These are phyloP conservation scores for Coremacera marginata DNA, from an alignment of 2,888 invertebrate genomes.

Conservation along the genomic window DNA sequence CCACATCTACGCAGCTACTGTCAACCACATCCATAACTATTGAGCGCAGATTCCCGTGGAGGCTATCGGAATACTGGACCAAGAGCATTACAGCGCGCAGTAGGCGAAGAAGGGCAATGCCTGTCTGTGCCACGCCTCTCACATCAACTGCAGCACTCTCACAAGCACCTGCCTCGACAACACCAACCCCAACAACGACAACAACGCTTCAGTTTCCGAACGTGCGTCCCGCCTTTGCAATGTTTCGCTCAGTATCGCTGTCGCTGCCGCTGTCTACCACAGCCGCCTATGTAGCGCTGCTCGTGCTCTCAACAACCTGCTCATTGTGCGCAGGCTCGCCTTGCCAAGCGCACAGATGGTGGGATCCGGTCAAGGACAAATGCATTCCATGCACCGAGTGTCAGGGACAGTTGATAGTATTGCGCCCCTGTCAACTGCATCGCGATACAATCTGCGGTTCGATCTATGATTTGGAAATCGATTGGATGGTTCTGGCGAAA, in stretches of 20 bases:
- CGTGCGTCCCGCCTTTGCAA: conserved; percentile 16
- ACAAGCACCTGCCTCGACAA: conserved; percentile 39
- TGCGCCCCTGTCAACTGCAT: conserved; percentile 81
- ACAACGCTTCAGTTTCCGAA: background rate
- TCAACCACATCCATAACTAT: conserved; percentile 42
- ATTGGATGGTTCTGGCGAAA: conserved; percentile 73
- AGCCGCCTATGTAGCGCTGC: conserved; percentile 54
- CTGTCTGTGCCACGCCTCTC: background rate
- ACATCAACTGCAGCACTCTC: conserved; percentile 8
- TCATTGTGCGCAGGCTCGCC: conserved; percentile 63
- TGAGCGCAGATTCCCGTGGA: conserved; percentile 39
- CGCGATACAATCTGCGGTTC: conserved; percentile 82
- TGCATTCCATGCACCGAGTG: conserved; percentile 82
- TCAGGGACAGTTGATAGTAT: conserved; percentile 75
- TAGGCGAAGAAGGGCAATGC: conserved; percentile 36
- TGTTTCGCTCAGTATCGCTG: conserved; percentile 22
- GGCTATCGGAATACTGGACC: conserved; percentile 37
- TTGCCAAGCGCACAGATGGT: conserved; percentile 76
- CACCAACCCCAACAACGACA: conserved; percentile 17
- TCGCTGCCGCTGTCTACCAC: conserved; percentile 34
- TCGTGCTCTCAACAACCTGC: conserved; percentile 63
- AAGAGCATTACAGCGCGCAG: conserved; percentile 41
- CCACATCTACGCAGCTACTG: conserved; percentile 34
- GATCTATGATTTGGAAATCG: conserved; percentile 75
- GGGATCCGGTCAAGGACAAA: conserved; percentile 75